Evolutionary conservation across 2,113 vertebrate genomes (phyloP).

Genomic region (Rhinopomastus cyanomelas): DNA sequence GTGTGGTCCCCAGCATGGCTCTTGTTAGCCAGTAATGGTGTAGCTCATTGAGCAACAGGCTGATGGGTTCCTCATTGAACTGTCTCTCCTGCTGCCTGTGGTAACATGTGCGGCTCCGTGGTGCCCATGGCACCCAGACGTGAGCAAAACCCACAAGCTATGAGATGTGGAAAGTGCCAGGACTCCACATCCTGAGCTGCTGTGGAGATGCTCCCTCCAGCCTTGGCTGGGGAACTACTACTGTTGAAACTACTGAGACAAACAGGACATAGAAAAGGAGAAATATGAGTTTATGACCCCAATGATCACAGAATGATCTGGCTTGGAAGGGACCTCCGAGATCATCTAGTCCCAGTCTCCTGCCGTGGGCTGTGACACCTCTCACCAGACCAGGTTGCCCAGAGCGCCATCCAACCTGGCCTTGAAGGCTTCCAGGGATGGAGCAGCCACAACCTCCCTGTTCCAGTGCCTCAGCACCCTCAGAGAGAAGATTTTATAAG

Average conservation of each 20-base stretch:
- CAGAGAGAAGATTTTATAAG: no score
- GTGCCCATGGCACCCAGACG: not conserved
- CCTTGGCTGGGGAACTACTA: rapidly evolving
- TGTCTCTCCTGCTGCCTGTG: not conserved
- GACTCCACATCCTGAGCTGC: not conserved
- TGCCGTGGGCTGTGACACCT: no score
- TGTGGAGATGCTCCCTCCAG: no score
- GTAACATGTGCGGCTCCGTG: not conserved
- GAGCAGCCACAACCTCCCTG: no score
- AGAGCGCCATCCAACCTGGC: no score
- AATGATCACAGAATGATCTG: not conserved
- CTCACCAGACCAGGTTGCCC: no score
- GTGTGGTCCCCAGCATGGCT: rapidly evolving
- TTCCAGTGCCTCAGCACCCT: no score
- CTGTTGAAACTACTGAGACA: not conserved
- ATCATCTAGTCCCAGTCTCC: no score
- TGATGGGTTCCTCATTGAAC: not conserved
- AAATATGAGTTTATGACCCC: not conserved
- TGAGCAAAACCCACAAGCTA: not conserved
- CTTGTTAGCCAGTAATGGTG: not conserved
- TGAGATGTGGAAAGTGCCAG: rapidly evolving
- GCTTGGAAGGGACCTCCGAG: no score
- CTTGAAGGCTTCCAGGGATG: no score
- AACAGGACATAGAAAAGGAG: not conserved
- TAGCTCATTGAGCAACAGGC: not conserved